A percentile compares a stretch with the other conserved stretches of the same genome.
Evolutionary conservation across 30 jellyfish, hydroid and myxozoan genomes (phyloP).

Genomic region (Aurelia sp.): DNA sequence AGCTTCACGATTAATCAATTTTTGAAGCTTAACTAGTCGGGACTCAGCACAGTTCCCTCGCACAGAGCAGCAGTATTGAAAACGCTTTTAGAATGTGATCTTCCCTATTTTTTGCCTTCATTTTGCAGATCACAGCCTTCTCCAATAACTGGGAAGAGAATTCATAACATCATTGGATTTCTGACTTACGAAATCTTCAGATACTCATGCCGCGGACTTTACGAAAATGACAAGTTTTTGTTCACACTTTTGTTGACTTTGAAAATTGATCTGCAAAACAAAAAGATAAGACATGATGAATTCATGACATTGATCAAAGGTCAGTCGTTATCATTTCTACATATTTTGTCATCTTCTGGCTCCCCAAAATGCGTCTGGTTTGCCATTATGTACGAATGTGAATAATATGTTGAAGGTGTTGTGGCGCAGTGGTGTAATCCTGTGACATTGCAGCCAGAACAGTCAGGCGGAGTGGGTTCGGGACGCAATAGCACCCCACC

Average conservation of each 20-base stretch:
- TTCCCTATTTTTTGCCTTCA: not conserved
- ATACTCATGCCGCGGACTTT: conserved; percentile 87
- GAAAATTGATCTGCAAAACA: conserved; percentile 79
- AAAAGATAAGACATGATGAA: conserved; percentile 70
- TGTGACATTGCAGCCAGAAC: no score
- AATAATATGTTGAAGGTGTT: no score
- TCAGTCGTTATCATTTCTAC: not conserved
- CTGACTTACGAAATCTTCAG: conserved; percentile 75
- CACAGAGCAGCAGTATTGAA: no score
- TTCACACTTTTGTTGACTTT: conserved; percentile 80
- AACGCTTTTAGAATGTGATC: no score
- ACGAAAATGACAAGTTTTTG: conserved; percentile 77
- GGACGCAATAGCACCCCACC: no score
- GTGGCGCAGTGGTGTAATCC: no score
- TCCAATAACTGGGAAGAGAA: conserved; percentile 87
- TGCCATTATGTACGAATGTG: no score
- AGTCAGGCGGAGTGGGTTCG: no score
- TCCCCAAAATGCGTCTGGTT: no score
- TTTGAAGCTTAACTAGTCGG: no score
- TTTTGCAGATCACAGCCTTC: conserved; percentile 77
- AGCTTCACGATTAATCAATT: no score
- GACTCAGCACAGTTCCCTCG: no score
- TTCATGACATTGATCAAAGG: conserved; percentile 86
- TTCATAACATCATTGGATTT: conserved; percentile 72
- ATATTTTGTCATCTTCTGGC: not conserved